Conservation (phyloP, 2,113 vertebrate genomes). For the Dinomys branickii region DNA sequence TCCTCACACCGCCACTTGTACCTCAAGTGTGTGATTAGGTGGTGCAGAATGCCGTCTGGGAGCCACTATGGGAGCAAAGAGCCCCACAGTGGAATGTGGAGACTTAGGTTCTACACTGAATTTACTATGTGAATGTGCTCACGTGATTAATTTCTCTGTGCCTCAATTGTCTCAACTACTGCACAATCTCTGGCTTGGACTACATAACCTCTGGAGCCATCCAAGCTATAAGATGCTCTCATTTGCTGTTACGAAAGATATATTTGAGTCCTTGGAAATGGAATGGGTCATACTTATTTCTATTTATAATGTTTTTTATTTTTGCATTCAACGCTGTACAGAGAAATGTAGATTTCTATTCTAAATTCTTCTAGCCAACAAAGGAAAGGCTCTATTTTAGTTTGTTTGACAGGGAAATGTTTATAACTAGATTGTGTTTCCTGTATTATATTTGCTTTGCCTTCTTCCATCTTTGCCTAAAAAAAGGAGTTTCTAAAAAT, state of each 20-base stretch:
- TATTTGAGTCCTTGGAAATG: conserved; percentile 58
- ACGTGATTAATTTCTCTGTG: conserved; percentile 8
- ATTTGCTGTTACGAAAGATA: conserved; percentile 33
- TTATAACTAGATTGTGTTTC: conserved; percentile 66
- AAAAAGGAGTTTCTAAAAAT: conserved; percentile 70
- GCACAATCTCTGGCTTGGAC: not conserved
- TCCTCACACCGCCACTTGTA: not conserved
- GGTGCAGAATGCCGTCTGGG: not conserved
- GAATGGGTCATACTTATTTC: conserved; percentile 73
- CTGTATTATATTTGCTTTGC: conserved; percentile 69
- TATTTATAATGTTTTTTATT: conserved; percentile 73
- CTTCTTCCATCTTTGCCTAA: conserved; percentile 66
- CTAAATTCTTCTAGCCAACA: conserved; percentile 65
- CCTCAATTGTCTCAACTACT: conserved; percentile 27
- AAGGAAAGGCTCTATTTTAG: conserved; percentile 74
- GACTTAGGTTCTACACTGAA: not conserved
- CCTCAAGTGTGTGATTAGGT: not conserved
- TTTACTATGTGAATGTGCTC: not conserved
- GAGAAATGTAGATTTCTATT: conserved; percentile 76
- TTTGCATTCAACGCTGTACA: conserved; percentile 61
- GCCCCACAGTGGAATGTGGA: not conserved
- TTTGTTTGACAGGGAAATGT: conserved; percentile 70
- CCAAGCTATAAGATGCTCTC: not conserved
- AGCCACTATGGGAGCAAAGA: not conserved
- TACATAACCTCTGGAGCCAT: not conserved